Percentiles rank a stretch among this genome's conserved stretches.
Conservation (phyloP, 2,113 vertebrate species). For the Megaceryle maxima region DNA sequence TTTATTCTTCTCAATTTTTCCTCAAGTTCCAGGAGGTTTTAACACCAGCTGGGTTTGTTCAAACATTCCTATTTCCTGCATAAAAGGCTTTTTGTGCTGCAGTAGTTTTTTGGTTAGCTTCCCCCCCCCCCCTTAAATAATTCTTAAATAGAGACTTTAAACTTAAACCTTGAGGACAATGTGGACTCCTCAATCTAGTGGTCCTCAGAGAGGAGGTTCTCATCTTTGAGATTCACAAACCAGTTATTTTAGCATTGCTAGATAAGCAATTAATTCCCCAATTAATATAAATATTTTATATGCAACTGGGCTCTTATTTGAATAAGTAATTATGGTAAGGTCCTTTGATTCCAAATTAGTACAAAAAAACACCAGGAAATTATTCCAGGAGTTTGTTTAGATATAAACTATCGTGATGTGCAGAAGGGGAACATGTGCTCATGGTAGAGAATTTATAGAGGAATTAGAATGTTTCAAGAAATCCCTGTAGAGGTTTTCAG, state of each 20-base stretch:
- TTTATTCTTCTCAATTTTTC: background rate
- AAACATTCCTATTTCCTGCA: background rate
- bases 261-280: conserved; percentile 40
- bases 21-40: background rate
- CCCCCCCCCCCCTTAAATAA: background rate
- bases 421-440: background rate
- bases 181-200: background rate
- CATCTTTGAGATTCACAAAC: background rate
- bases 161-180: background rate
- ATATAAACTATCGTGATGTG: background rate
- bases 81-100: background rate
- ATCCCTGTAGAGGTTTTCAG: accelerated
- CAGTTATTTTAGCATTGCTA: background rate
- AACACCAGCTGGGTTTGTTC: background rate
- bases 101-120: background rate
- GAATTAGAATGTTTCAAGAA: accelerated
- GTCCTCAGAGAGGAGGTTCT: background rate
- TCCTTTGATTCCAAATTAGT: conserved; percentile 35
- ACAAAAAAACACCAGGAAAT: background rate
- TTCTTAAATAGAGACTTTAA: background rate
- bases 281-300: conserved; percentile 17
- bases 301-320: background rate
- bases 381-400: background rate
- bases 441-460: accelerated
- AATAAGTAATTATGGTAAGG: conserved; percentile 6